Evolutionary conservation across 2,888 invertebrate species (phyloP).

Genomic region (Strigamia maritima): DNA sequence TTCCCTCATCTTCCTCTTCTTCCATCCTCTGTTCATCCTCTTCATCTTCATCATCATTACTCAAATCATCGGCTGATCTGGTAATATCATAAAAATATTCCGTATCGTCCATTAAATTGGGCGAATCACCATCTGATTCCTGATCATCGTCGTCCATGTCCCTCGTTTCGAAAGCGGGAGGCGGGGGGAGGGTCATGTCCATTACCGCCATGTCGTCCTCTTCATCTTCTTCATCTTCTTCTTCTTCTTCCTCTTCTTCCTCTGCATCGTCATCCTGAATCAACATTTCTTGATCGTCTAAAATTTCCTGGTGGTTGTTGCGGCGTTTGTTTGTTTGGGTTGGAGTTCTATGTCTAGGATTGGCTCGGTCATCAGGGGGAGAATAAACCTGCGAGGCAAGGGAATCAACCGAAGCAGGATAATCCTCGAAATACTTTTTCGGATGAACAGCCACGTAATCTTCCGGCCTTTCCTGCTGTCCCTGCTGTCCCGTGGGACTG

Average conservation of each 20-base stretch:
- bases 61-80: constrained; percentile 6
- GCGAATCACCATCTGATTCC: constrained; percentile 15
- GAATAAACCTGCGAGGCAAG: constrained; percentile 36
- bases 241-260: neutral
- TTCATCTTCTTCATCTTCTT: neutral
- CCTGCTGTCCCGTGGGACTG: neutral
- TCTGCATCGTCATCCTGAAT: neutral
- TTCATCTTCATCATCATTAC: neutral
- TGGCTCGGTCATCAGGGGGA: constrained; percentile 18
- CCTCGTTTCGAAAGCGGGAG: constrained; percentile 34
- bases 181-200: constrained; percentile 27
- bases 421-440: constrained; percentile 38
- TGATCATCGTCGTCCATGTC: constrained; percentile 3
- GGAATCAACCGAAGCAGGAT: constrained; percentile 32
- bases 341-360: neutral
- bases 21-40: neutral
- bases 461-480: constrained; percentile 19
- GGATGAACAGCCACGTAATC: constrained; percentile 37
- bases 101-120: constrained; percentile 26
- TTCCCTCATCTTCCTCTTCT: constrained; percentile 15
- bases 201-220: neutral
- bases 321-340: neutral
- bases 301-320: neutral
- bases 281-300: neutral
- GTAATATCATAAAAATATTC: constrained; percentile 25